Evolutionary conservation across 2,113 vertebrate species (phyloP), one percentile per base, ranked within the genome.

Genomic region (Lota lota): DNA sequence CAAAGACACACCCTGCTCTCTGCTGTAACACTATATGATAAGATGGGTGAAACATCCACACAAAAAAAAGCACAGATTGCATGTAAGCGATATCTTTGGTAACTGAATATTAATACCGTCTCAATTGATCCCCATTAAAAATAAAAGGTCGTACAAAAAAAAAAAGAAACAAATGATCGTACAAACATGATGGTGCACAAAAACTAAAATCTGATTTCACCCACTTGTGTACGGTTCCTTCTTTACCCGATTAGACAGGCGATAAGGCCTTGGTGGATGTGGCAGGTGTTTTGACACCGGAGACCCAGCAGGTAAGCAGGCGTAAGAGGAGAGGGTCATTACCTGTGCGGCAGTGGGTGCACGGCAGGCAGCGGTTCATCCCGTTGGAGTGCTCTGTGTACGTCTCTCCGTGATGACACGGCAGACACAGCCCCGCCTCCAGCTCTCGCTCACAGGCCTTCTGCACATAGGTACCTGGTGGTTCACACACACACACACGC

Each of bases 301-400:
- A 47, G 10, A 8, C 40, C 40, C 40, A 8, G 10, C 40, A 47
- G 40, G 40, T 8, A 33, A 14, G 40, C 40, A 14, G 28, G 10
- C 40, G 40, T 47, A 47, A 14, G 8, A 2, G 40, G 40, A 47
- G 40, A 1, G 40, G 40, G 8, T 56, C 53, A 17, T 84, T 88
- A 93, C 92, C 92, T 72, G 51, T 79, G 73, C 90, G 91, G 60
- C 92, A 93, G 73, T 87, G 88, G 1, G 85, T 91, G 17, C 92
- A 93, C 11, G 86, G 90, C 76, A 93, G 68, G 70, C 92, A 93
- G 76, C 88, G 86, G 66, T 75, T 78, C 92, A 93, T 92, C 70
- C 92, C 92, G 8, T 91, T 93, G 64, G 90, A 85, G 72, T 93
- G 92, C 67, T 91, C 92, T 0, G 92, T 92, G 86, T 90, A 92